Percentiles rank a stretch among this genome's conserved stretches.
These are phyloP conservation scores for Apodemia zela DNA, from an alignment of 2,888 invertebrate species.

Conservation along the genomic window DNA sequence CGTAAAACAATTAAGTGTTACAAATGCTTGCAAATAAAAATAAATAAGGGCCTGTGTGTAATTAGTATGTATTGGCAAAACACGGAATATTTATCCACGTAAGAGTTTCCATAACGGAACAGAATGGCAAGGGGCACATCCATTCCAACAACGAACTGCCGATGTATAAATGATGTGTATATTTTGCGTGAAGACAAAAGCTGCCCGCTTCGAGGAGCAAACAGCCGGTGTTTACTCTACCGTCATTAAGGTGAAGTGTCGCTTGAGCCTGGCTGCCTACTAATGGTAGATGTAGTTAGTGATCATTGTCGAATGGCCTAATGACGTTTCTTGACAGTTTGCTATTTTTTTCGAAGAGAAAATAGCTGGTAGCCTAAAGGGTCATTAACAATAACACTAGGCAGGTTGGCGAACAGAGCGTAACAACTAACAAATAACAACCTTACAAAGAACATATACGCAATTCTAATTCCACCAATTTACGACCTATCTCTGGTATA, in stretches of 20 bases:
- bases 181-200: slow-evolving; percentile 72
- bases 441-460: too few relatives aligned
- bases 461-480: too few relatives aligned
- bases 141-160: slow-evolving; percentile 74
- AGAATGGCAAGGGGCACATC: slow-evolving; percentile 56
- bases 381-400: neutral
- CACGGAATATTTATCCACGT: slow-evolving; percentile 39
- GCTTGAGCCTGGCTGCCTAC: slow-evolving; percentile 66
- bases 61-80: slow-evolving; percentile 8
- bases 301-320: slow-evolving; percentile 8
- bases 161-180: slow-evolving; percentile 76
- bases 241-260: slow-evolving; percentile 74
- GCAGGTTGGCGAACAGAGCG: neutral
- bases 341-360: neutral
- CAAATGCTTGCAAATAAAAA: neutral
- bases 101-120: slow-evolving; percentile 51
- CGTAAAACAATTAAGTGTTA: neutral
- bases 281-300: slow-evolving; percentile 3
- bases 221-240: slow-evolving; percentile 68
- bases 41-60: neutral
- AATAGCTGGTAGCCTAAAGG: neutral
- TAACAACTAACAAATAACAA: too few relatives aligned
- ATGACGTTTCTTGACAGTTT: slow-evolving; percentile 1
- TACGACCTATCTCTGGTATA: too few relatives aligned
- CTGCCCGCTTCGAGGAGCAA: slow-evolving; percentile 55